Percentiles rank a stretch among this genome's conserved stretches.
Conservation (phyloP, 2,113 vertebrate species). For the Pyxicephalus adspersus region DNA sequence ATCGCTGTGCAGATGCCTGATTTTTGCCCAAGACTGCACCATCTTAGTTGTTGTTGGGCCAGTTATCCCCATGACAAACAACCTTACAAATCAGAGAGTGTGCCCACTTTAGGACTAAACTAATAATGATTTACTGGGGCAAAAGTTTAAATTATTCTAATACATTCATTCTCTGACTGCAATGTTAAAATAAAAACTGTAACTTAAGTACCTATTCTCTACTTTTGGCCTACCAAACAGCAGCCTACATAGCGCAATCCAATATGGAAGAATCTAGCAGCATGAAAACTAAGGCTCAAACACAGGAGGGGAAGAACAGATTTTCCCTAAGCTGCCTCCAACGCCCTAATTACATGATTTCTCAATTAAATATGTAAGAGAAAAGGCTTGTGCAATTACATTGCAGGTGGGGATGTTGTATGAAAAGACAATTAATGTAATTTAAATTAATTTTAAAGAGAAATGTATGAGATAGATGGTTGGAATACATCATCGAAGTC, state of each 20-base stretch:
- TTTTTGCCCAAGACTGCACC: no score
- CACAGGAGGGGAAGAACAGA: not conserved
- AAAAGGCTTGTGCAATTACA: slow-evolving; percentile 40
- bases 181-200: no score
- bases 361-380: slow-evolving; percentile 47
- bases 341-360: slow-evolving; percentile 46
- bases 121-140: no score
- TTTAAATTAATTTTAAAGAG: slow-evolving; percentile 45
- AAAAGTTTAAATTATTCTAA: no score
- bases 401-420: slow-evolving; percentile 35
- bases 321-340: slow-evolving; percentile 21
- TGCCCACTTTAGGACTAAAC: no score
- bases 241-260: not conserved
- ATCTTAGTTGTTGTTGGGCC: no score
- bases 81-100: no score
- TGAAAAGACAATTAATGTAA: slow-evolving; percentile 43
- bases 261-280: not conserved
- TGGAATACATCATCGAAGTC: slow-evolving; percentile 1
- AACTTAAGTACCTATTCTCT: not conserved
- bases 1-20: no score
- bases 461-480: slow-evolving; percentile 8
- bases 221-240: not conserved
- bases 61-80: no score
- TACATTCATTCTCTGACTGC: no score
- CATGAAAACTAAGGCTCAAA: slow-evolving; percentile 22